Evolutionary conservation across 2,797 vertebrate genomes (phyloP).

Genomic region (Naso thynnoides): DNA sequence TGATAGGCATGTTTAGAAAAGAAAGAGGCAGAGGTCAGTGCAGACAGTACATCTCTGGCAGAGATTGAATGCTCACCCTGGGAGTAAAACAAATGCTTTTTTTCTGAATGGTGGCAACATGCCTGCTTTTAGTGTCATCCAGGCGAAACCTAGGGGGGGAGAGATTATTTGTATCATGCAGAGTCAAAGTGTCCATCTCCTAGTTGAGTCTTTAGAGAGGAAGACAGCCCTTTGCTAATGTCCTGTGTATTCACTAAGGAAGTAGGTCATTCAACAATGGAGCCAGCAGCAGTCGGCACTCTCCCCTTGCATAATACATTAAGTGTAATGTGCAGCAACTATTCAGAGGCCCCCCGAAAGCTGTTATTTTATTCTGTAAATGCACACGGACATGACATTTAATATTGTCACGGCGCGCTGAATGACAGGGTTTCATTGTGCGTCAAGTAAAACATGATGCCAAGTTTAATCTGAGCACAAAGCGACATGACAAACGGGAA

Average conservation of each 20-base stretch:
- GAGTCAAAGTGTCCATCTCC: slow-evolving; percentile 88
- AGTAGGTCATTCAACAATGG: slow-evolving; percentile 99
- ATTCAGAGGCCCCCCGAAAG: slow-evolving; percentile 89
- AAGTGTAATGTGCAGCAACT: slow-evolving; percentile 94
- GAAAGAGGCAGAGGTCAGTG: slow-evolving; percentile 68
- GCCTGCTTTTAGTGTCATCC: slow-evolving; percentile 82
- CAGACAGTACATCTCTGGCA: slow-evolving; percentile 75
- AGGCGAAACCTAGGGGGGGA: slow-evolving; percentile 63
- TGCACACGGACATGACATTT: slow-evolving; percentile 97
- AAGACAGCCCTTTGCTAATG: slow-evolving; percentile 86
- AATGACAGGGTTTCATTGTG: slow-evolving; percentile 96
- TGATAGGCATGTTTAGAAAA: slow-evolving; percentile 69
- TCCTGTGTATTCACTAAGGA: slow-evolving; percentile 88
- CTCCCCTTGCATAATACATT: slow-evolving; percentile 98
- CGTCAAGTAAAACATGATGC: slow-evolving; percentile 92
- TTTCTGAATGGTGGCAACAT: slow-evolving; percentile 75
- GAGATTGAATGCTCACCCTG: slow-evolving; percentile 75
- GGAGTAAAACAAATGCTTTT: slow-evolving; percentile 83
- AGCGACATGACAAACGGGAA: slow-evolving; percentile 90
- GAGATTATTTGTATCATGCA: slow-evolving; percentile 86
- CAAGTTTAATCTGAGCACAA: slow-evolving; percentile 92
- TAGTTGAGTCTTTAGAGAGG: slow-evolving; percentile 84
- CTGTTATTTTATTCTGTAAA: slow-evolving; percentile 97
- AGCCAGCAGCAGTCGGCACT: slow-evolving; percentile 91
- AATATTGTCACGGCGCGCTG: slow-evolving; percentile 94